These are phyloP conservation scores for Melolontha melolontha DNA, from an alignment of 2,888 invertebrate genomes.

Conservation along the genomic window DNA sequence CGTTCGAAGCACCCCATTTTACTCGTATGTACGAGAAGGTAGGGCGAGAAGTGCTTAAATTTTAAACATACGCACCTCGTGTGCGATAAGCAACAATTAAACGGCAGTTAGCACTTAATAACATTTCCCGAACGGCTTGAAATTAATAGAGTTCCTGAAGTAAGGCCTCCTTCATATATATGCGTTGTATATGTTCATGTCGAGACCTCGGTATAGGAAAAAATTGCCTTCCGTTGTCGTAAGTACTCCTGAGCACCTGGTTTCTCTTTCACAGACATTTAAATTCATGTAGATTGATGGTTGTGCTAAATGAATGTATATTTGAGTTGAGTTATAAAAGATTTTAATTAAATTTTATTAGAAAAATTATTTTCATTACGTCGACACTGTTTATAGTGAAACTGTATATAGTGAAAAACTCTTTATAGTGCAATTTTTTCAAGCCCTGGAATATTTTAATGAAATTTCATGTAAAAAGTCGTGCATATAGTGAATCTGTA, in stretches of 20 bases:
- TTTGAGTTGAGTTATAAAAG: too few species aligned
- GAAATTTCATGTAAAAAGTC: too few species aligned
- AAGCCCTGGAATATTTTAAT: too few species aligned
- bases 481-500: too few species aligned
- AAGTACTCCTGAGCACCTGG: conserved; percentile 12
- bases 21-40: neutral
- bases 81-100: conserved; percentile 14
- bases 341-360: too few species aligned
- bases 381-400: too few species aligned
- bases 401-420: too few species aligned
- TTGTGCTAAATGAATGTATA: too few species aligned
- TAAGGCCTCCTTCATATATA: neutral
- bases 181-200: conserved; percentile 1
- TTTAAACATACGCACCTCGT: conserved; percentile 4
- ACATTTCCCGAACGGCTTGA: conserved; percentile 16
- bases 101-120: conserved; percentile 21
- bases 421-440: too few species aligned
- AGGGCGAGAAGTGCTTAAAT: neutral
- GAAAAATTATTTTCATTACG: too few species aligned
- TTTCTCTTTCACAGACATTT: conserved; percentile 8
- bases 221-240: conserved; percentile 16
- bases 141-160: conserved; percentile 21
- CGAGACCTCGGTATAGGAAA: conserved; percentile 9
- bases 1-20: conserved; percentile 1
- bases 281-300: neutral